Base-by-base conservation (phyloP, 2,888 invertebrate genomes). In the Euplexia lucipara region DNA sequence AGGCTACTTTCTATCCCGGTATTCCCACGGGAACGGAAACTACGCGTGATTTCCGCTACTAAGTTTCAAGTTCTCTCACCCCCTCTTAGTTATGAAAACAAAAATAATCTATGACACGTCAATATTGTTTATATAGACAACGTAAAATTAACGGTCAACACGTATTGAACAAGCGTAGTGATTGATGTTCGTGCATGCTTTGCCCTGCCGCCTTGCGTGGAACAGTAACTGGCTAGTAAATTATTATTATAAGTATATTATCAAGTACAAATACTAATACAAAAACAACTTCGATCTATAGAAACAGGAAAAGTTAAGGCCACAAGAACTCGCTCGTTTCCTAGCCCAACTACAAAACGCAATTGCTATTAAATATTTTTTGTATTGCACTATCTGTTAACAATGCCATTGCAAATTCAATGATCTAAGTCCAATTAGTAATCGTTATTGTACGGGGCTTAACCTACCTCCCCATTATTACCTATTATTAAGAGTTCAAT, bases 371-470 rank as follows among this genome's bases (percentile, higher is more conserved):
- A n/a, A 35, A 2, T 26, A 22, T n/a, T 54, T 53, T 66, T 76
- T n/a, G 70, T 70, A 44, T 26, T 34, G n/a, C 3, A 49, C 42
- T 44, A 35, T 44, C 71, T 9, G 47, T 52, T 52, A 34, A 56
- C 71, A 70, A 70, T 73, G 39, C 37, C 16, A 39, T 42, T 58
- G 35, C 49, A 48, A 68, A 60, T 22, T 57, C 16, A 54, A 32
- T 39, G 42, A 59, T 26, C 8, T 20, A 42, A 51, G 44, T 53
- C 70, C 41, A 70, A 63, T 75, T 75, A 75, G 30, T 63, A 49
- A 22, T 16, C 8, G 45, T 75, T 44, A 57, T 51, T 39, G 47
- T 26, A 49, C 42, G 20, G 44, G 45, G 42, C 39, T 56, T 32
- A 39, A 49, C 52, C 56, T 26, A 48, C 14, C 35, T 42, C 12